Evolutionary conservation across 2,797 vertebrate genomes (phyloP).

Genomic region (Margarornis squamiger): DNA sequence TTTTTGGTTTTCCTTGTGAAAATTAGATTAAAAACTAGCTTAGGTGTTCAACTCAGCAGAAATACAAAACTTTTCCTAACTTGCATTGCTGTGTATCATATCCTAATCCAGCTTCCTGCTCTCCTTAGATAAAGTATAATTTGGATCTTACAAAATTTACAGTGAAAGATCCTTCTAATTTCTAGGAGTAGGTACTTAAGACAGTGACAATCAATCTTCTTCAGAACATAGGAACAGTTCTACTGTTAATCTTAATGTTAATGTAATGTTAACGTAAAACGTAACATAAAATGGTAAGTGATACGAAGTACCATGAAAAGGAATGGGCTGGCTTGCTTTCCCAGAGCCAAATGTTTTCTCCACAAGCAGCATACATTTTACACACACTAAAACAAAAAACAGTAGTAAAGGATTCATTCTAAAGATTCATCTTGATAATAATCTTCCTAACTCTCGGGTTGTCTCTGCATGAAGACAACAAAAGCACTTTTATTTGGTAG

Average conservation of each 20-base stretch:
- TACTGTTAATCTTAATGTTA: not conserved
- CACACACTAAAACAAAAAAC: not conserved
- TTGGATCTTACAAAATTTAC: not conserved
- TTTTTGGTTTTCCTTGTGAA: constrained; percentile 38
- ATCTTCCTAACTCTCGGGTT: not conserved
- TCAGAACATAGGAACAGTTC: not conserved
- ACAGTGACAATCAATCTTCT: not conserved
- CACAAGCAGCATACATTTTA: not conserved
- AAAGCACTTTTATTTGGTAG: not conserved
- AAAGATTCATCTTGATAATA: not conserved
- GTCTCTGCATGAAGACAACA: not conserved
- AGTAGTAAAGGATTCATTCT: not conserved
- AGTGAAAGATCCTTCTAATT: not conserved
- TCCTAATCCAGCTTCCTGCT: not conserved
- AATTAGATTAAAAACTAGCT: constrained; percentile 33
- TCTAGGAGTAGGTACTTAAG: not conserved
- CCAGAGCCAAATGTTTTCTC: not conserved
- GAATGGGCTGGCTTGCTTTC: not conserved
- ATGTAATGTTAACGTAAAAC: not conserved
- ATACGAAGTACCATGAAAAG: not conserved
- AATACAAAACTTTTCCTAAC: not conserved
- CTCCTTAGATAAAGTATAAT: not conserved
- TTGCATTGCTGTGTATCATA: not conserved
- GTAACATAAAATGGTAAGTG: not conserved
- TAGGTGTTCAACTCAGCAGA: constrained; percentile 1